phyloP scores from a whole-genome alignment of 2,113 vertebrate species.

The Ciconia maguari region DNA sequence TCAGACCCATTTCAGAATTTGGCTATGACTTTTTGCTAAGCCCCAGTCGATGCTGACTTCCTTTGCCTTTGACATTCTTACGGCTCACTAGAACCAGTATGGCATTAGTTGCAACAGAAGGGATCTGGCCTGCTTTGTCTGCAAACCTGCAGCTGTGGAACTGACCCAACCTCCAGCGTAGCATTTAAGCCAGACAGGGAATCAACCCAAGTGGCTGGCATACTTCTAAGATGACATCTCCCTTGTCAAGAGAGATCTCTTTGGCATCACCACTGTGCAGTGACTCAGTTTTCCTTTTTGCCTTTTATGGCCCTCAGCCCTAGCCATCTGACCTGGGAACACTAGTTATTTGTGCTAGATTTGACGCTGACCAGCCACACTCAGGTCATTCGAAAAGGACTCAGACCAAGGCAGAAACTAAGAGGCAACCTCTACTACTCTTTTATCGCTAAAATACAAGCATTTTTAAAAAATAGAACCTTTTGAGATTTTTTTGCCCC shows the following conservation, averaged over 20 bases:
- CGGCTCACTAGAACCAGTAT: not conserved
- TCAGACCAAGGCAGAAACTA: not conserved
- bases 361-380: not conserved
- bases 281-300: not conserved
- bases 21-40: not conserved
- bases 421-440: not conserved
- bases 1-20: not conserved
- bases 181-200: not conserved
- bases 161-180: not conserved
- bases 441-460: not conserved
- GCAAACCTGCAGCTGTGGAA: not conserved
- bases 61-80: not conserved
- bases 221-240: not conserved
- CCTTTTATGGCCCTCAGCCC: not conserved
- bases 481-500: not conserved
- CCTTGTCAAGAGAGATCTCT: not conserved
- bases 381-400: not conserved
- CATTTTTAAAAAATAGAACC: not conserved
- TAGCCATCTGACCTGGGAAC: not conserved
- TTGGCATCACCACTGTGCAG: not conserved
- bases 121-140: not conserved
- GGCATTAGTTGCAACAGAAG: not conserved
- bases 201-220: accelerated
- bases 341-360: not conserved
- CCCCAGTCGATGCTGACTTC: not conserved